A percentile compares a stretch with the other conserved stretches of the same genome.
phyloP scores from a whole-genome alignment of 2,797 vertebrate species.

The Bufotes viridis region DNA sequence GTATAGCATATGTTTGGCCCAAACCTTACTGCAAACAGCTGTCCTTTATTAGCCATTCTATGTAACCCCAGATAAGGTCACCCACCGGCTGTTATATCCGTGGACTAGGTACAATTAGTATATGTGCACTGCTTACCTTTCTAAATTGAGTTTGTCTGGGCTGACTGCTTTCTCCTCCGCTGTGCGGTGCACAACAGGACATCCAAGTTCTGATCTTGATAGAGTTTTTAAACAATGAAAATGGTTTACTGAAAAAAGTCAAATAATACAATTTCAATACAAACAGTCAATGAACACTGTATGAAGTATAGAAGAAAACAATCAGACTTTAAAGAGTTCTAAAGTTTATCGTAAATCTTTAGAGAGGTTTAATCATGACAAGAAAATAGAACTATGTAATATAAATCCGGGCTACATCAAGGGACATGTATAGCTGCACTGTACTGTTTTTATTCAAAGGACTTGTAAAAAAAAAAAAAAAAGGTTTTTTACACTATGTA shows the following conservation, averaged over 20 bases:
- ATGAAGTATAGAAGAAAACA: too few relatives aligned
- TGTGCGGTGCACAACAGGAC: slow-evolving; percentile 75
- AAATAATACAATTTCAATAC: not conserved
- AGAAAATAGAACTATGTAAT: not conserved
- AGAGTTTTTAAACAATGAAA: slow-evolving; percentile 51
- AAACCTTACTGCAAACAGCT: not conserved
- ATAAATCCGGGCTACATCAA: not conserved
- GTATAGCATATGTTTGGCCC: not conserved
- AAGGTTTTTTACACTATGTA: too few relatives aligned
- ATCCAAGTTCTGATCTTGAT: slow-evolving; percentile 66
- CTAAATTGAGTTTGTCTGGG: slow-evolving; percentile 84
- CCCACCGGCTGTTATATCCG: too few relatives aligned
- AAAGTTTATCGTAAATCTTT: too few relatives aligned
- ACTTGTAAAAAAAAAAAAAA: too few relatives aligned
- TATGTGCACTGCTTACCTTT: slow-evolving; percentile 78
- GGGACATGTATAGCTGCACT: not conserved
- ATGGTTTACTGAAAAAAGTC: slow-evolving; percentile 49
- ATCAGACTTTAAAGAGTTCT: too few relatives aligned
- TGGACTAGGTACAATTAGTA: not conserved
- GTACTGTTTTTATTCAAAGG: too few relatives aligned
- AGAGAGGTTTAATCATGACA: not conserved
- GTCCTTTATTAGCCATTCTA: not conserved
- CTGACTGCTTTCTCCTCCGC: slow-evolving; percentile 77
- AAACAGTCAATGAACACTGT: too few relatives aligned
- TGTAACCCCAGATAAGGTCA: not conserved